These are phyloP conservation scores for Sericinus montela DNA, from an alignment of 2,888 invertebrate species.

Conservation along the genomic window DNA sequence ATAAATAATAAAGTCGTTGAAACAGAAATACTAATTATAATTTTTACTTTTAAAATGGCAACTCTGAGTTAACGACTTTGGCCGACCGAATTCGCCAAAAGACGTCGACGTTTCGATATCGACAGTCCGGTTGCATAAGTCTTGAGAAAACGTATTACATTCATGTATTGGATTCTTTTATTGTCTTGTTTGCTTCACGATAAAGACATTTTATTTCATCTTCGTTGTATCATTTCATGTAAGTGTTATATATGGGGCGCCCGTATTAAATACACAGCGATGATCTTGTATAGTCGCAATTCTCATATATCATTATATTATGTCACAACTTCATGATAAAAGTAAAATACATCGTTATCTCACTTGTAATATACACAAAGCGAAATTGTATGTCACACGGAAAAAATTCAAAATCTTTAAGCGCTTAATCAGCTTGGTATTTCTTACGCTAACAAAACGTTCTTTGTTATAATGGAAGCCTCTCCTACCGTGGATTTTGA, in stretches of 20 bases:
- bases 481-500: conserved; percentile 6
- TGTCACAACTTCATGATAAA: conserved; percentile 11
- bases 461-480: conserved; percentile 1
- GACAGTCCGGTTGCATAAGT: conserved; percentile 47
- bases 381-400: conserved; percentile 11
- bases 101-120: conserved; percentile 41
- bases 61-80: conserved; percentile 35
- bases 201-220: conserved; percentile 21
- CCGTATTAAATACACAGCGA: conserved; percentile 1
- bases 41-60: conserved; percentile 43
- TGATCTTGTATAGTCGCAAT: conserved; percentile 3
- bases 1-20: conserved; percentile 12
- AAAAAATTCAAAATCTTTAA: not conserved
- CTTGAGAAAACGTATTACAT: conserved; percentile 20
- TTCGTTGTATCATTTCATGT: not conserved
- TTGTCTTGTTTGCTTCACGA: conserved; percentile 15
- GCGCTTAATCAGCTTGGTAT: conserved; percentile 17
- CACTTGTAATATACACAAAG: conserved; percentile 11
- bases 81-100: conserved; percentile 51
- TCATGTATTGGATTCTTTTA: conserved; percentile 16
- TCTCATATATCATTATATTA: conserved; percentile 11
- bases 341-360: conserved; percentile 12
- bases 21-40: conserved; percentile 31
- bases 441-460: conserved; percentile 14
- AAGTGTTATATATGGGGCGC: not conserved